These are phyloP conservation scores for Fistularia commersonii DNA, from an alignment of 2,797 vertebrate species.

Conservation along the genomic window DNA sequence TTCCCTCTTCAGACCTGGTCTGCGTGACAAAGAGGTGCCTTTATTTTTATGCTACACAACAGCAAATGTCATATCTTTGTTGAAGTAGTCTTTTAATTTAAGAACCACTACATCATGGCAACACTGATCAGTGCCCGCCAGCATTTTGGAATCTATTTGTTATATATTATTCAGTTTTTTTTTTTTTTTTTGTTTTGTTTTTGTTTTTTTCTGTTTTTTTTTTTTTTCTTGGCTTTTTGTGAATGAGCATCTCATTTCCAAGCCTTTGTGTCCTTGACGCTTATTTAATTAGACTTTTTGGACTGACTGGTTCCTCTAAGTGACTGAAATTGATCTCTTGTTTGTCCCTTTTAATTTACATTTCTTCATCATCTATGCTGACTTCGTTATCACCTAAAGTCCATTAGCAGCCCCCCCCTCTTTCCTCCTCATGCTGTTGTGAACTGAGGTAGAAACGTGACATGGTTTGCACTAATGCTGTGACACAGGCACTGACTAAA, in stretches of 20 bases:
- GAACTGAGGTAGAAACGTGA: too few relatives aligned
- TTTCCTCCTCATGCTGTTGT: constrained; percentile 37
- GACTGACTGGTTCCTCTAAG: constrained; percentile 39
- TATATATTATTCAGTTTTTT: constrained; percentile 7
- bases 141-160: too few relatives aligned
- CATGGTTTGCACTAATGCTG: constrained; percentile 45
- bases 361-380: constrained; percentile 25
- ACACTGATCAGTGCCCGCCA: constrained; percentile 22
- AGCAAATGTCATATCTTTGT: constrained; percentile 20
- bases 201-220: too few relatives aligned
- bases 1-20: too few relatives aligned
- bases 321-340: constrained; percentile 37
- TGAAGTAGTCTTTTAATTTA: background rate
- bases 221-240: too few relatives aligned
- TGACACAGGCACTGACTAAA: constrained; percentile 67
- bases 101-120: constrained; percentile 27
- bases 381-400: constrained; percentile 38
- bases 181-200: constrained; percentile 29
- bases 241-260: too few relatives aligned
- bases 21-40: constrained; percentile 27
- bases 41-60: constrained; percentile 52
- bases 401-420: too few relatives aligned
- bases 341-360: constrained; percentile 25
- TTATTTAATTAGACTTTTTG: too few relatives aligned
- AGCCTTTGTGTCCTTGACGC: too few relatives aligned